Evolutionary conservation across 2,888 invertebrate genomes (phyloP), one percentile per base, ranked within the genome.

Genomic region (Oeneis ivallda): DNA sequence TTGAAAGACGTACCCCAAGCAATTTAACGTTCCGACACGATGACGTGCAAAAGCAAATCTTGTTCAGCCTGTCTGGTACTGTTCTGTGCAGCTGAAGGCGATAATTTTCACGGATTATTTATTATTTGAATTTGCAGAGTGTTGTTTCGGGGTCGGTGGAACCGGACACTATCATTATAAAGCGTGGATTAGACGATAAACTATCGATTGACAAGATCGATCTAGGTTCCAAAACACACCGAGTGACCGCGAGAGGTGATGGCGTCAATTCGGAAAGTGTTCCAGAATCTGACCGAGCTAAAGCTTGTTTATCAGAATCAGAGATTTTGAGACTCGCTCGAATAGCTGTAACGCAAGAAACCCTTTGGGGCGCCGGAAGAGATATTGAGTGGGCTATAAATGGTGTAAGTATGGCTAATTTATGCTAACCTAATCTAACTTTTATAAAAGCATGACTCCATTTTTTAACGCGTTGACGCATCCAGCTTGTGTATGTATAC

Each of bases 371-470:
- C 0, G 92, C 93, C 2, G 93, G 95, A 0, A 92, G 96, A 71
- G 97, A 97, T 78, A 94, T 97, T 63, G 97, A 97, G 84, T 97
- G 96, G 95, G 96, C 96, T 10, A 82, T 96, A 50, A 83, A 81
- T 67, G 86, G 93, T 77, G 94, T 94, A 74, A 79, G 76, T 15
- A 17, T 26, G n/a, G 13, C 58, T 32, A 53, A 50, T n/a, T 41
- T 10, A 19, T 2, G 10, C 50, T 19, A 43, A 37, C 26, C 26
- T 26, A 26, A 26, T 26, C 26, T 26, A 26, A 26, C 26, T 26
- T 26, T 26, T 26, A 1, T 26, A 26, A 26, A 26, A 26, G 26
- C 4, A 26, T 26, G 26, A 26, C 26, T 26, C 4, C 26, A n/a
- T n/a, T 26, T 26, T 26, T 26, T 26, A 26, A 26, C 26, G 26